These are phyloP conservation scores for Dendrolimus punctatus DNA, from an alignment of 1,140 invertebrate genomes.

Conservation along the genomic window DNA sequence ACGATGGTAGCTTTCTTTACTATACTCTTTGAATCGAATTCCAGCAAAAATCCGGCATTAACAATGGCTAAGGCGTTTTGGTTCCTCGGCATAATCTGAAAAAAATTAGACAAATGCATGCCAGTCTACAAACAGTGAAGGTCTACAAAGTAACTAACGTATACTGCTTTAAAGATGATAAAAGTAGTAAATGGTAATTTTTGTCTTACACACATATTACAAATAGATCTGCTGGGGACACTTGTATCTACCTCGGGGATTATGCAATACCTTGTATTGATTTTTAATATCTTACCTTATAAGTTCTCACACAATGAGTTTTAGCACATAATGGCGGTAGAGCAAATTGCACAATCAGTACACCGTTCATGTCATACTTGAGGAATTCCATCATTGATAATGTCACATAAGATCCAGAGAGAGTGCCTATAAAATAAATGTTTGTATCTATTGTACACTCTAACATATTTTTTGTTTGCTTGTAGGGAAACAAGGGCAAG, in stretches of 20 bases:
- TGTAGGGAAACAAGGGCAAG: background rate
- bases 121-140: background rate
- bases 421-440: conserved; percentile 13
- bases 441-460: background rate
- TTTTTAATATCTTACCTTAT: conserved; percentile 39
- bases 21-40: conserved; percentile 67
- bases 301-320: conserved; percentile 39
- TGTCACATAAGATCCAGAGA: conserved; percentile 6
- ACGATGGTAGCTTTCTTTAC: conserved; percentile 56
- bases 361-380: conserved; percentile 44
- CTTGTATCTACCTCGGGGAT: too few relatives aligned
- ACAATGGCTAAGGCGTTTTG: conserved; percentile 89
- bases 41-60: conserved; percentile 83
- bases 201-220: too few relatives aligned
- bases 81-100: conserved; percentile 81
- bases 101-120: conserved; percentile 16
- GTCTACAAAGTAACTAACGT: too few relatives aligned
- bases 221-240: too few relatives aligned
- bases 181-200: too few relatives aligned
- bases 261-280: too few relatives aligned
- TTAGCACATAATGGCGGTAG: conserved; percentile 40
- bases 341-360: conserved; percentile 40
- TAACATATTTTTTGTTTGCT: too few relatives aligned
- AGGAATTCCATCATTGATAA: conserved; percentile 40
- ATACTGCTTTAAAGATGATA: too few relatives aligned